A percentile compares a stretch with the other conserved stretches of the same genome.
These are phyloP conservation scores for Anoplius nigerrimus DNA, from an alignment of 2,888 invertebrate genomes.

Conservation along the genomic window DNA sequence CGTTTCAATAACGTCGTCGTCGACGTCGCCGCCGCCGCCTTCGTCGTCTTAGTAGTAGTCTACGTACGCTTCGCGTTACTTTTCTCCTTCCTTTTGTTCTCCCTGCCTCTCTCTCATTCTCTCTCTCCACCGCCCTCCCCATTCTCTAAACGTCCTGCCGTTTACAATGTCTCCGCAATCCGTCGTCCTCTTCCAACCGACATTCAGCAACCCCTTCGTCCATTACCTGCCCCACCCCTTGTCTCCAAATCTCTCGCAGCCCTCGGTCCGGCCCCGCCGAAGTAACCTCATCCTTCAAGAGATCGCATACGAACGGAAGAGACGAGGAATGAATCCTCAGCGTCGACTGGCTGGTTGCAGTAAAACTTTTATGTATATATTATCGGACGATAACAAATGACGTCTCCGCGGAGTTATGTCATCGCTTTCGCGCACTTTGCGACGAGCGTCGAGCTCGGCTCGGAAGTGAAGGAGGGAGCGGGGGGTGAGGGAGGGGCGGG, in stretches of 20 bases:
- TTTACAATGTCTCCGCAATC: not conserved
- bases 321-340: constrained; percentile 11
- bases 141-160: too few relatives aligned
- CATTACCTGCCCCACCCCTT: not conserved
- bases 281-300: not conserved
- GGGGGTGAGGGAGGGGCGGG: constrained; percentile 11
- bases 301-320: not conserved
- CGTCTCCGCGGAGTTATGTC: constrained; percentile 43
- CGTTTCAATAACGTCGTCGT: constrained; percentile 67
- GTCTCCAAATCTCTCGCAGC: constrained; percentile 7
- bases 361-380: constrained; percentile 69
- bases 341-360: constrained; percentile 48
- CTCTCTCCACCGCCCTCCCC: constrained; percentile 14
- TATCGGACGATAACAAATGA: constrained; percentile 68
- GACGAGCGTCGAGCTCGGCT: not conserved
- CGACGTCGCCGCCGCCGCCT: too few relatives aligned
- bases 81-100: constrained; percentile 30
- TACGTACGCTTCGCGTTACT: constrained; percentile 42
- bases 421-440: constrained; percentile 7
- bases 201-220: constrained; percentile 11
- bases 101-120: constrained; percentile 29
- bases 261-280: not conserved
- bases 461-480: constrained; percentile 11
- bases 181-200: constrained; percentile 17
- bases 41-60: constrained; percentile 22